Conservation (phyloP, 2,113 vertebrate species). For the Tragelaphus buxtoni region DNA sequence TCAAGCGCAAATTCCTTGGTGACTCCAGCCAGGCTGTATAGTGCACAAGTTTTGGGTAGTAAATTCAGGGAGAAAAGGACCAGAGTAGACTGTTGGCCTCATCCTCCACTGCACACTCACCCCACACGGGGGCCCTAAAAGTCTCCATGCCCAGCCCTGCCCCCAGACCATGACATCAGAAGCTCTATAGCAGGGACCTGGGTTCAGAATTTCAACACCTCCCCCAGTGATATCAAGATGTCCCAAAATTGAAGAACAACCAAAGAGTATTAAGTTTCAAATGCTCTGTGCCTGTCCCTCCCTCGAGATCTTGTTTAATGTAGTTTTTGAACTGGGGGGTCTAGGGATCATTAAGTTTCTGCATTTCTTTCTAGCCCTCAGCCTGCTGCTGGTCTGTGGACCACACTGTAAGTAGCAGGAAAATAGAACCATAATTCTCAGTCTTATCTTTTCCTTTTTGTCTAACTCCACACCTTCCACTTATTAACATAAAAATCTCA, state of each 20-base stretch:
- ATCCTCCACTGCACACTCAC: accelerated
- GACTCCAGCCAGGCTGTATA: accelerated
- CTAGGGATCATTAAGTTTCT: not conserved
- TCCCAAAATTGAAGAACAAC: not conserved
- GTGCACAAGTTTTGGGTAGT: not conserved
- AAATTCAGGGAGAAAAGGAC: not conserved
- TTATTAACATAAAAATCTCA: not conserved
- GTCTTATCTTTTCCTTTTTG: not conserved
- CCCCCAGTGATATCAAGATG: not conserved
- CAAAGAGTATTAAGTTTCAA: not conserved
- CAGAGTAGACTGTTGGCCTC: not conserved
- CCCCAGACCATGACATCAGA: not conserved
- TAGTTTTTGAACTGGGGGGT: not conserved
- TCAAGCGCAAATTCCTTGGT: not conserved
- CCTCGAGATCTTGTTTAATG: not conserved
- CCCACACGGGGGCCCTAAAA: accelerated
- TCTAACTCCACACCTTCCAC: not conserved
- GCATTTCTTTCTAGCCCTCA: not conserved
- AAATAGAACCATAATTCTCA: not conserved
- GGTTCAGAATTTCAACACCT: not conserved
- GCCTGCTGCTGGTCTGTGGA: not conserved
- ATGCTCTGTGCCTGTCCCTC: not conserved
- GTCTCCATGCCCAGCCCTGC: not conserved
- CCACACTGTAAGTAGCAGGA: not conserved
- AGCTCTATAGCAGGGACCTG: not conserved